phyloP scores from a whole-genome alignment of 2,113 vertebrate genomes.

The Tupaia chinensis region DNA sequence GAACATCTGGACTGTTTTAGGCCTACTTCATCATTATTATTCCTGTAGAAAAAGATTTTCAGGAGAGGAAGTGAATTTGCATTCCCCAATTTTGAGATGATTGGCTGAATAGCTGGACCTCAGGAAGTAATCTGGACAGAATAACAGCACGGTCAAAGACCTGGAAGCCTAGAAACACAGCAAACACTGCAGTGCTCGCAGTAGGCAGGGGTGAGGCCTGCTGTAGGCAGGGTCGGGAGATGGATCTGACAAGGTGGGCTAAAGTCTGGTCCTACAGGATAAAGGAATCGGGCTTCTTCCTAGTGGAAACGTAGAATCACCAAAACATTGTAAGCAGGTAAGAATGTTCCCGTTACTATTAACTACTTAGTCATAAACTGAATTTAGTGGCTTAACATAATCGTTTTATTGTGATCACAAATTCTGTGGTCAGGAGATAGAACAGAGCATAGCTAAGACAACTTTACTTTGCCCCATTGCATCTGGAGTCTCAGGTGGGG shows the following conservation, averaged over 20 bases:
- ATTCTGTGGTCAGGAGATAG: background rate
- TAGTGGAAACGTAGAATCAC: fast-evolving
- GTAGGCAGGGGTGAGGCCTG: background rate
- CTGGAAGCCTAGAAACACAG: background rate
- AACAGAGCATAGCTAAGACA: background rate
- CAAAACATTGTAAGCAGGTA: background rate
- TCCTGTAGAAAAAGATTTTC: background rate
- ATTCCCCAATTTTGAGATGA: background rate
- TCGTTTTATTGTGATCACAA: background rate
- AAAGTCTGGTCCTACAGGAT: background rate
- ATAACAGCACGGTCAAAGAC: background rate
- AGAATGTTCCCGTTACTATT: background rate
- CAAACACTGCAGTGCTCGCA: background rate
- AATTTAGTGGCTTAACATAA: background rate
- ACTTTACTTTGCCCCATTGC: background rate
- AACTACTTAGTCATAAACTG: background rate
- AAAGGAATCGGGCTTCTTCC: background rate
- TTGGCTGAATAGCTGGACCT: background rate
- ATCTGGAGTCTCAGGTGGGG: background rate
- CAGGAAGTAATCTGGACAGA: background rate
- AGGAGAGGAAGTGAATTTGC: background rate
- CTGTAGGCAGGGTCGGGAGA: background rate
- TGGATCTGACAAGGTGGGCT: background rate
- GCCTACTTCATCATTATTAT: background rate
- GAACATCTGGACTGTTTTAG: background rate